Base-by-base conservation (phyloP, 1,140 invertebrate genomes). In the Dreissena rostriformis region DNA sequence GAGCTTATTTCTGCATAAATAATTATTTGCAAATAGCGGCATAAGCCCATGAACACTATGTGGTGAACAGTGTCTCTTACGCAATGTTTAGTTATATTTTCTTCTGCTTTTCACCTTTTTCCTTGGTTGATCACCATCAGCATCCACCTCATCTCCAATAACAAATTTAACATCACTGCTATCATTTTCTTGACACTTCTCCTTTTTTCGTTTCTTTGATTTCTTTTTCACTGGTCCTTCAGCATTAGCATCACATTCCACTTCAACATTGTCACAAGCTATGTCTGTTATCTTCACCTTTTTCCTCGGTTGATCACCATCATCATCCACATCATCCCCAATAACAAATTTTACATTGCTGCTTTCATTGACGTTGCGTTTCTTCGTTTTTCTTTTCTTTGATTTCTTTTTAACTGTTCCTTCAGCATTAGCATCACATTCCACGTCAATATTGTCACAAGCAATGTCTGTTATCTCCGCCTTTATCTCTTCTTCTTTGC, bases 171-270 rank as follows among this genome's bases (percentile, higher is more conserved):
- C 67, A 22, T 28, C 67, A 17, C 29, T 39, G 19, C 22, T 2
- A 53, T 72, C 55, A n/a, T 57, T 65, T 15, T 81, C 65, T n/a
- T 81, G 49, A 71, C 22, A 61, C 57, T 81, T 81, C 22, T 73
- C 71, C 55, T 73, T 81, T 52, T 81, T 81, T 12, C 12, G 8
- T 55, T 74, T 55, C n/a, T 24, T 55, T 74, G 28, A 29, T 24
- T 22, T 57, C 22, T 74, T 71, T 14, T 61, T 61, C 2, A 24
- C 57, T 24, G 2, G 2, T 24, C 57, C 22, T 61, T 61, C 57
- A 61, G 17, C 22, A n/a, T 6, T 61, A n/a, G 17, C 57, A 61
- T 61, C 57, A 19, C 2, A 19, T 61, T 19, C 57, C 17, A 6
- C 22, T 19, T 61, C 12, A 61, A 24, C 57, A 24, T 19, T n/a